phyloP scores from a whole-genome alignment of 53 echinoderm and acorn worm genomes.

The Holothuria scabra region DNA sequence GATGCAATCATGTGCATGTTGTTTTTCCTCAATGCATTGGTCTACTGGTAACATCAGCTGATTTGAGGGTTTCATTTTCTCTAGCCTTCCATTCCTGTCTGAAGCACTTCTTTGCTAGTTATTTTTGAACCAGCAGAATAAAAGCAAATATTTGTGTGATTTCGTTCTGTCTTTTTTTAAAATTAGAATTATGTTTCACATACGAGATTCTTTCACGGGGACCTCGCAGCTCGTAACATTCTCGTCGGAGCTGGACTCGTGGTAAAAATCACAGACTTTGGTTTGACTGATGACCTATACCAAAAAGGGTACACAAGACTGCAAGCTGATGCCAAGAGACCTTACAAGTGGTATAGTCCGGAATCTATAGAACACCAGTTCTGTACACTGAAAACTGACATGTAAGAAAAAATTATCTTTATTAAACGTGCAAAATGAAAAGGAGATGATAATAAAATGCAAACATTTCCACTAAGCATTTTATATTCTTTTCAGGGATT shows the following conservation, averaged over 20 bases:
- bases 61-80: no score
- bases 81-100: no score
- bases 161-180: not conserved
- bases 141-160: no score
- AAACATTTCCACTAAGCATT: no score
- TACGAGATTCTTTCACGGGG: conserved; percentile 40
- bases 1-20: no score
- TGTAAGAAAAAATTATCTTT: conserved; percentile 19
- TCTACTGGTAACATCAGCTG: no score
- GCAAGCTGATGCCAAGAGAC: conserved; percentile 28
- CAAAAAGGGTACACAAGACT: conserved; percentile 43
- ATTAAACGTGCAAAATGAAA: no score
- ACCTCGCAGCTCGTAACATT: conserved; percentile 40
- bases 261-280: conserved; percentile 41
- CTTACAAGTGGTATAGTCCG: conserved; percentile 51
- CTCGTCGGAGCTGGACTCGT: conserved; percentile 25
- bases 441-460: no score
- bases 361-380: conserved; percentile 36
- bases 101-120: no score
- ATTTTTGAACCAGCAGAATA: no score
- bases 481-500: no score
- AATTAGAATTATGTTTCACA: conserved; percentile 27
- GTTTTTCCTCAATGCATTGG: no score
- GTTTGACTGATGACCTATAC: conserved; percentile 39
- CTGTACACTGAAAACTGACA: conserved; percentile 48